Conservation (phyloP, 2,888 invertebrate genomes). For the Apamea anceps region DNA sequence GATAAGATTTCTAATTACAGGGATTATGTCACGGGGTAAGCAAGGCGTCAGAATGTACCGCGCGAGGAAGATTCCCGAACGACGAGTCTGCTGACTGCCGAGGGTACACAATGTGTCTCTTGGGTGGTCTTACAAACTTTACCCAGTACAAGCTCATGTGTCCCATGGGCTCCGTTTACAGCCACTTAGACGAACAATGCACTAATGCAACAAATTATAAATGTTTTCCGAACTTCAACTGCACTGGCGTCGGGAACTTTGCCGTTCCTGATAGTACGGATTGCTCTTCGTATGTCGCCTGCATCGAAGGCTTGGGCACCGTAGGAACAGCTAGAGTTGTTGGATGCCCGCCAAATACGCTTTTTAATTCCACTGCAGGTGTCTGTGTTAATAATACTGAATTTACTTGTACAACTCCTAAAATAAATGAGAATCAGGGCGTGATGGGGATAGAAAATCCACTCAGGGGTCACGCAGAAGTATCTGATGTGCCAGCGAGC, state of each 20-base stretch:
- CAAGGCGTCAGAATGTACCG: conserved; percentile 74
- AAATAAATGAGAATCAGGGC: conserved; percentile 22
- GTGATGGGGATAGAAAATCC: not conserved
- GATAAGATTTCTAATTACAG: conserved; percentile 76
- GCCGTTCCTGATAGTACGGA: conserved; percentile 64
- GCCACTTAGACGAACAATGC: conserved; percentile 81
- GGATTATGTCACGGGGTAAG: conserved; percentile 73
- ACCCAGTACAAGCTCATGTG: conserved; percentile 81
- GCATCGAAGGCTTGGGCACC: conserved; percentile 76
- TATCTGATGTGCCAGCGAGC: not conserved
- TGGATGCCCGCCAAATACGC: conserved; percentile 73
- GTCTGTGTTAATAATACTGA: conserved; percentile 75
- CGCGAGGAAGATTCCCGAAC: conserved; percentile 82
- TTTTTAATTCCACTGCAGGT: conserved; percentile 71
- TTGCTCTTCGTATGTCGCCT: conserved; percentile 79
- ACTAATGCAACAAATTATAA: conserved; percentile 81
- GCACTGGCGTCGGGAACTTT: conserved; percentile 75
- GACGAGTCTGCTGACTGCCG: conserved; percentile 77
- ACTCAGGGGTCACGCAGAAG: not conserved
- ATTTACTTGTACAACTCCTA: conserved; percentile 67
- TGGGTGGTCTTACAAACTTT: conserved; percentile 72
- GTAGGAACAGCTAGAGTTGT: conserved; percentile 78
- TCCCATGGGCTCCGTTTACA: conserved; percentile 80
- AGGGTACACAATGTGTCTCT: conserved; percentile 84
- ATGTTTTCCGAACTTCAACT: conserved; percentile 77